These are phyloP conservation scores for Cassiopea xamachana DNA, from an alignment of 30 jellyfish, hydroid and myxozoan genomes.

Conservation along the genomic window DNA sequence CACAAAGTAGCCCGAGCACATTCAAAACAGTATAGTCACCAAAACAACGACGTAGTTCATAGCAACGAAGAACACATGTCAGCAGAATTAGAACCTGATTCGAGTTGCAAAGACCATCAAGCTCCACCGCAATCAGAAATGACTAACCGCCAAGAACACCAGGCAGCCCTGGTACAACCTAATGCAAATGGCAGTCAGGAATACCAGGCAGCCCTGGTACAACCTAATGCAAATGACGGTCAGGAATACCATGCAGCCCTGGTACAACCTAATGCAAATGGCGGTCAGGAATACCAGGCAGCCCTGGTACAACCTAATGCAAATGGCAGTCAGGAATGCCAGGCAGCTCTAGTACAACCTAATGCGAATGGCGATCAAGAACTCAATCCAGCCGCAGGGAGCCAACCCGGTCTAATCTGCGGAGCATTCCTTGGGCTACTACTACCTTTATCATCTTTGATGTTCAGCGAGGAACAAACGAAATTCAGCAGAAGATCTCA, in stretches of 20 bases:
- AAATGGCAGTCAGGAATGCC: not conserved
- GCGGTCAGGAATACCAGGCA: not conserved
- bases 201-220: too few species aligned
- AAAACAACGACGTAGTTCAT: not conserved
- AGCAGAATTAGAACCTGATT: too few species aligned
- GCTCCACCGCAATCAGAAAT: too few species aligned
- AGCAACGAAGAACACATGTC: not conserved
- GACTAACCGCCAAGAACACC: too few species aligned
- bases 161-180: too few species aligned
- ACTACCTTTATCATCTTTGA: constrained; percentile 7
- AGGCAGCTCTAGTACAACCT: not conserved
- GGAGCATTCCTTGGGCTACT: constrained; percentile 33
- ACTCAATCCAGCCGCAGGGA: constrained; percentile 1
- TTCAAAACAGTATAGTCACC: not conserved
- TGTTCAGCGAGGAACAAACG: not conserved
- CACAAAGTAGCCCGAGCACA: too few species aligned
- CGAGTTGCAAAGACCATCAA: too few species aligned
- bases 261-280: not conserved
- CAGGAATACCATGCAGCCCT: not conserved
- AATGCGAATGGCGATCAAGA: not conserved
- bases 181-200: too few species aligned
- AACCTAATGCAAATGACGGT: not conserved
- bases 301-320: not conserved
- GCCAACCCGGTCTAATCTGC: constrained; percentile 34
- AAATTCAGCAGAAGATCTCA: constrained; percentile 16